Base-by-base conservation (phyloP, 2,888 invertebrate genomes). In the Drosophila formosana region DNA sequence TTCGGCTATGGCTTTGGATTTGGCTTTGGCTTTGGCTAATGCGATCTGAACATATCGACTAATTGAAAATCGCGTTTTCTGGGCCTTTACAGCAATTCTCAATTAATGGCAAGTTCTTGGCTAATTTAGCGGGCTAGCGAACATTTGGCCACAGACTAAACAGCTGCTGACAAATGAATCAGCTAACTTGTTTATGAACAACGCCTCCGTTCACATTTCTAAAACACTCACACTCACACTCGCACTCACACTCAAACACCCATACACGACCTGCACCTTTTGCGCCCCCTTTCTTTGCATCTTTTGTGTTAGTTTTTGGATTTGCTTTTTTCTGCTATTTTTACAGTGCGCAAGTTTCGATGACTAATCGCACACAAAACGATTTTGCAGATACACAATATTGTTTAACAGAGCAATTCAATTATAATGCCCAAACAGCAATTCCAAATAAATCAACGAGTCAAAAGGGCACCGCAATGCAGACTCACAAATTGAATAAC, bases 131-230 rank as follows among this genome's bases (percentile, higher is more conserved):
- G 23, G 45, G 8, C 45, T 49, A 25, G 26, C 25, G 45, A 28
- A 23, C 28, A 37, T 62, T 46, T 46, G 58, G 62, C 46, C 26
- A 47, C 28, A 34, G 43, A 37, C 43, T 56, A 65, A 65, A 68
- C 67, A 57, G 67, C 69, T 57, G 66, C 50, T 7, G 69, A 26
- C 67, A 58, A 68, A 69, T 67, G 67, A 67, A 68, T 67, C 67
- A 67, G 67, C 69, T 28, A 68, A 57, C 51, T 67, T 68, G 67
- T 68, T 67, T 57, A 50, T 67, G 57, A 25, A 32, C 66, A 68
- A 55, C 66, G 66, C 66, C 47, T 51, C 18, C 51, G 37, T 37
- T 43, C 41, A 25, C 53, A 64, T 49, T 45, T 26, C 53, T 25
- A 13, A 64, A 18, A 30, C 18, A 23, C 13, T 51, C 66, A 7